Conservation (phyloP, 2,797 vertebrate genomes). For the Tinamus major region DNA sequence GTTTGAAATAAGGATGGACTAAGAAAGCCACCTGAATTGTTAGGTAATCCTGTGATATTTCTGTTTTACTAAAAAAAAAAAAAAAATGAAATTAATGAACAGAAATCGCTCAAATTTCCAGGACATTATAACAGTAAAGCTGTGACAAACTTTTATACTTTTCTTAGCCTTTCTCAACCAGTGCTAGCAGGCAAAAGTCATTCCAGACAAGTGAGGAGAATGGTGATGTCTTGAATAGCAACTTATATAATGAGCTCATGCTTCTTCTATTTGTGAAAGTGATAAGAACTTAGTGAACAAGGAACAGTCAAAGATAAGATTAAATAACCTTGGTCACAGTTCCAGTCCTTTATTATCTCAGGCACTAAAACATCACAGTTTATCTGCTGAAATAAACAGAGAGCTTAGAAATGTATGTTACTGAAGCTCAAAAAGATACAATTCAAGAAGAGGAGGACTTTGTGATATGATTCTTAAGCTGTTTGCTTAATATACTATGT, state of each 20-base stretch:
- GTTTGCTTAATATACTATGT: background rate
- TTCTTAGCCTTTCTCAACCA: background rate
- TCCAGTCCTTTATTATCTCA: background rate
- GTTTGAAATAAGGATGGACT: background rate
- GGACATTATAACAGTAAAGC: background rate
- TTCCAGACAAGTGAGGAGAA: background rate
- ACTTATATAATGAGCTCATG: constrained; percentile 27
- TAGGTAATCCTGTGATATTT: background rate
- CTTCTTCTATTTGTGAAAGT: constrained; percentile 30
- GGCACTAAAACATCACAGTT: background rate
- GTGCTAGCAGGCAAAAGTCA: background rate
- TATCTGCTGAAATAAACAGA: background rate
- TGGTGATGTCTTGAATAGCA: background rate
- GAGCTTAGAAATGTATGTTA: background rate
- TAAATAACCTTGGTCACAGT: constrained; percentile 7
- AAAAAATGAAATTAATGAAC: background rate
- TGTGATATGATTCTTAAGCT: background rate
- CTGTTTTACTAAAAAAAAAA: background rate
- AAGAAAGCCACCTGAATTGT: background rate
- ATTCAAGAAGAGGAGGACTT: background rate
- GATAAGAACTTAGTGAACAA: constrained; percentile 36
- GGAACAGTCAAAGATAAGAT: constrained; percentile 34
- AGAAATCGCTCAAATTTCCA: background rate
- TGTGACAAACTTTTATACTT: background rate
- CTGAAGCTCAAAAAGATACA: background rate